Evolutionary conservation across 2,113 vertebrate species (phyloP), one percentile per base, ranked within the genome.

Genomic region (Calonectris borealis): DNA sequence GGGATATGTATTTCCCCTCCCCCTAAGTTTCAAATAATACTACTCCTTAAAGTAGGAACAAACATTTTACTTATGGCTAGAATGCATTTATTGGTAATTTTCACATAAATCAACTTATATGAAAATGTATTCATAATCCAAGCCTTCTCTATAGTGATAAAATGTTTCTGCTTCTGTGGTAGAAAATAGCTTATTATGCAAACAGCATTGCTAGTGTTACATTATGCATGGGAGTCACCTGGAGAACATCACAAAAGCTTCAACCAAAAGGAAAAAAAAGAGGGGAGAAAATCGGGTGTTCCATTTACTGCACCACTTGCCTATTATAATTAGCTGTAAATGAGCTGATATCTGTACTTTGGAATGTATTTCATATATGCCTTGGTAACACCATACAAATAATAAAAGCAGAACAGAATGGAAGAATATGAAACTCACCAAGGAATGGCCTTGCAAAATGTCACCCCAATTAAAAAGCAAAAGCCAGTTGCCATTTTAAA

Each of bases 181-280:
- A 98, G 98, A 98, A 98, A 98, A 98, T 98, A 98, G 97, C 98
- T 98, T 98, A 98, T 98, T 98, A 98, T 98, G 97, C 98, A 98
- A 98, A 98, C 98, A 98, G 96, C 97, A 98, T 97, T 98, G 97
- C 97, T 95, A 90, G 96, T 98, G 95, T 98, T 98, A 97, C 98
- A 98, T 98, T 98, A 98, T 98, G 98, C 98, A 98, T 98, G 92
- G 98, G 97, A 97, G 98, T 98, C 98, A 98, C 98, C 98, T 98
- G 98, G 96, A 97, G 98, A 98, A 98, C 97, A 98, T 98, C 97
- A 98, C 97, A 98, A 98, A 98, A 97, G 97, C 96, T 97, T 97
- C 83, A 95, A 93, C 91, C 94, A 96, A 95, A 90, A 84, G 84
- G 52, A 78, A 90, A 97, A 93, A 92, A 87, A 91, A 68, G 64